Base-by-base conservation (phyloP, 1,140 invertebrate species). In the Drosophila jambulina region DNA sequence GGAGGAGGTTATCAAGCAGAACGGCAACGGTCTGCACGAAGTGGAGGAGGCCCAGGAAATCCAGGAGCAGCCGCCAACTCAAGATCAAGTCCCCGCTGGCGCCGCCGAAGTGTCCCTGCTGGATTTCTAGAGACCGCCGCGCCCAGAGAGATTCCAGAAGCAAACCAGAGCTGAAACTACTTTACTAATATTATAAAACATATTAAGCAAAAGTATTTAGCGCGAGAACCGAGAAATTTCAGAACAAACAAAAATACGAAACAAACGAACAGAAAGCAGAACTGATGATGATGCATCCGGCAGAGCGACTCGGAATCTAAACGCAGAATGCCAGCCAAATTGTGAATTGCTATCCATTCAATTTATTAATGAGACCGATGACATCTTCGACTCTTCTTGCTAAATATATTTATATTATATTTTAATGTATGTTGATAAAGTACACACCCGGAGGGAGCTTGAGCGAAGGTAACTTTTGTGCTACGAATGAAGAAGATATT, bases 151-250 rank as follows among this genome's bases (percentile, higher is more conserved):
- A 59, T 42, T 54, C 63, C 57, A 54, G 29, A 36, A 27, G 38
- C 9, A 40, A 54, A 23, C 0, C 43, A 48, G 54, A 67, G 43
- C 40, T 48, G 69, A 63, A 75, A 58, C 65, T 84, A 81, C 85
- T 90, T 88, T 88, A 81, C 81, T 81, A 81, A 84, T 90, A 80
- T 83, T 83, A 84, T 88, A 78, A 42, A 85, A 75, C 80, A 88
- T 90, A 85, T 90, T 90, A 72, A 62, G 81, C 32, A 70, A 74
- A 90, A 90, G 78, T 81, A 76, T 71, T 65, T 29, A 54, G 17
- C 40, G 25, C 56, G 38, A 59, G 4, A 54, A 1, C 19, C 51
- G 51, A 63, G 34, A 58, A 54, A 32, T 19, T 23, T 19, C 9
- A 60, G 62, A 56, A 34, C 8, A 19, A 49, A 49, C 17, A 4